Base-by-base conservation (phyloP, 2,113 vertebrate species). In the Entelurus aequoreus region DNA sequence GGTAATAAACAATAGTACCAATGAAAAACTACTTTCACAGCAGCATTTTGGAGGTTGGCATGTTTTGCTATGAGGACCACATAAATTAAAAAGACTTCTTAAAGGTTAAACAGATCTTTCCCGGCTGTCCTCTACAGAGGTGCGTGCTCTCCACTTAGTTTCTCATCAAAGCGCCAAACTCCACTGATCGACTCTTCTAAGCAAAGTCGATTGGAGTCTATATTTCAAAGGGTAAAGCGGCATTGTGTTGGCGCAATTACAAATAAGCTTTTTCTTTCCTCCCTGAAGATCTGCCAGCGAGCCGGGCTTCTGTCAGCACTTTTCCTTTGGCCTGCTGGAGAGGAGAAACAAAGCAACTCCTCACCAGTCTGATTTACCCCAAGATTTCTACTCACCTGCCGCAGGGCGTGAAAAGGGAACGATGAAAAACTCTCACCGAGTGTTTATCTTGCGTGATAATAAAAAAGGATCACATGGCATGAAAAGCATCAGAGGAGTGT, bases 241-340 rank as follows among this genome's bases (percentile, higher is more conserved):
- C 21, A 47, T 66, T 75, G 73, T 51, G 69, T 66, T 35, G 63
- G 83, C 54, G 67, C 63, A 76, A 84, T 80, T 81, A 77, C 73
- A 79, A 86, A 84, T 62, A 74, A 72, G 62, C 58, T 42, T 40
- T 19, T 75, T 69, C 58, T 51, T 35, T 77, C 68, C 54, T 58
- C 61, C 69, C 66, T 81, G 71, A 72, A 78, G 72, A 82, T 72
- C 74, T 83, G 78, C 79, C 76, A 82, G 54, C 36, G 9, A 69
- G 46, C 66, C 63, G 40, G 44, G 48, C 67, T 54, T 54, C 70
- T 53, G 76, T 86, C 86, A 87, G 81, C 80, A 80, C 19, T 78
- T 80, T 87, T 72, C 82, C 72, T 64, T 37, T 7, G 60, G 60
- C 76, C 66, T 62, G 49, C 72, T 55, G 64, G 59, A 76, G 62